Percentiles rank a stretch among this genome's conserved stretches.
Evolutionary conservation across 2,888 invertebrate genomes (phyloP).

Genomic region (Cordylochernes scorpioides): DNA sequence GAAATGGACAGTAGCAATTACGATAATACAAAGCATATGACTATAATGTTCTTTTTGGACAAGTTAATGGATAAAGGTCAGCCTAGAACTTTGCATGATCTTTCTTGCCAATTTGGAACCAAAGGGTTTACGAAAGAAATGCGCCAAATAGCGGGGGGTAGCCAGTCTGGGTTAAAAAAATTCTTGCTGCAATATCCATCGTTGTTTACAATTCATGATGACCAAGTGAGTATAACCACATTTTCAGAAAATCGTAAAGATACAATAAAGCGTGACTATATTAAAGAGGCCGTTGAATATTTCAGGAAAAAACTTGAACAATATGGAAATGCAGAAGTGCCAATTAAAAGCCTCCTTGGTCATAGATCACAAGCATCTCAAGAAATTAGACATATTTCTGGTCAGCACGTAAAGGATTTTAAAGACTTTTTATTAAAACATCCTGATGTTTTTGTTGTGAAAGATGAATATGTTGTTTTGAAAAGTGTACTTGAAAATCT

Average conservation of each 20-base stretch:
- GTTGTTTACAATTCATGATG: conserved; percentile 76
- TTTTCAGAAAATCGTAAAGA: conserved; percentile 13
- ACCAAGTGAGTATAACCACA: conserved; percentile 25
- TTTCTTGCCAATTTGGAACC: conserved; percentile 95
- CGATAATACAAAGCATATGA: conserved; percentile 76
- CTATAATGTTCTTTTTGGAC: conserved; percentile 91
- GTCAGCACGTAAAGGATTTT: conserved; percentile 78
- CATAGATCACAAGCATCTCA: conserved; percentile 61
- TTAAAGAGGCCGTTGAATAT: conserved; percentile 87
- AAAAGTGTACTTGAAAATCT: conserved; percentile 21
- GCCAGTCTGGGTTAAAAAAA: conserved; percentile 83
- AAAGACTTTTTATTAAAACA: conserved; percentile 60
- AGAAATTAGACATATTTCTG: conserved; percentile 84
- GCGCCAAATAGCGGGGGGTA: conserved; percentile 39
- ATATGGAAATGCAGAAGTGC: conserved; percentile 87
- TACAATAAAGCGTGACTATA: conserved; percentile 38
- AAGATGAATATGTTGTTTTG: conserved; percentile 55
- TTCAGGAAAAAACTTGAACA: conserved; percentile 81
- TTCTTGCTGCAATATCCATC: conserved; percentile 88
- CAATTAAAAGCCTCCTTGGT: conserved; percentile 79
- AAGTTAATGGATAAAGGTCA: conserved; percentile 87
- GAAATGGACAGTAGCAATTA: conserved; percentile 74
- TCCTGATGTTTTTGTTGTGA: conserved; percentile 52
- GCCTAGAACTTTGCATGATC: conserved; percentile 79
- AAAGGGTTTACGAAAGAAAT: conserved; percentile 91